Evolutionary conservation across 2,888 invertebrate species (phyloP), one percentile per base, ranked within the genome.

Genomic region (Hybos culiciformis): DNA sequence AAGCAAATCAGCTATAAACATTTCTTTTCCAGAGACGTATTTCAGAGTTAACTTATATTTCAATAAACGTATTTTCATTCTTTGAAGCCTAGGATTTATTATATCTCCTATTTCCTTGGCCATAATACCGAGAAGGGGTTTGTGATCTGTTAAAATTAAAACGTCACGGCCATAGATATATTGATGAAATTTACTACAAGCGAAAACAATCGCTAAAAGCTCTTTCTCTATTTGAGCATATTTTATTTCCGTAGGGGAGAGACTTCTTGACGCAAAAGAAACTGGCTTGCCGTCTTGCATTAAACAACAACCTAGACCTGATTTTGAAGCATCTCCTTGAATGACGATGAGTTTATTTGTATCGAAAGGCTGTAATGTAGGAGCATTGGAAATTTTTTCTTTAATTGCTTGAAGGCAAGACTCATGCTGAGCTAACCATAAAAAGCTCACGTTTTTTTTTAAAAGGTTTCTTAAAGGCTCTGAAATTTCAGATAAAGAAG

Each of bases 221-320:
- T 54, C 50, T 43, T 53, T 52, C 46, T 52, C 51, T 37, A 43
- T 43, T 41, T 48, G 45, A 14, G 46, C 42, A 37, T 39, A 42
- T 26, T 26, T 14, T 14, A 5, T 14, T 32, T 32, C 31, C 14
- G 15, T 15, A 14, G 14, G 5, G 3, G 45, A 41, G 8, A 51
- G 32, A 23, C 44, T 46, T 42, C 46, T 43, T 6, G 48, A 48
- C n/a, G 43, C 49, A 47, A 49, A 50, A 12, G 45, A 38, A n/a
- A 51, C 36, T 23, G 50, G 50, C 9, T 39, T 48, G 12, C 41
- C 45, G 17, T 48, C 37, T 32, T 52, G 49, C 14, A 52, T 37
- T 33, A 51, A 42, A 21, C 49, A 48, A 36, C 44, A 46, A n/a
- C 48, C 52, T 33, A 49, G 26, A 5, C 47, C 48, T 44, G 43